Base-by-base conservation (phyloP, 2,888 invertebrate species). In the Meteorus colon region DNA sequence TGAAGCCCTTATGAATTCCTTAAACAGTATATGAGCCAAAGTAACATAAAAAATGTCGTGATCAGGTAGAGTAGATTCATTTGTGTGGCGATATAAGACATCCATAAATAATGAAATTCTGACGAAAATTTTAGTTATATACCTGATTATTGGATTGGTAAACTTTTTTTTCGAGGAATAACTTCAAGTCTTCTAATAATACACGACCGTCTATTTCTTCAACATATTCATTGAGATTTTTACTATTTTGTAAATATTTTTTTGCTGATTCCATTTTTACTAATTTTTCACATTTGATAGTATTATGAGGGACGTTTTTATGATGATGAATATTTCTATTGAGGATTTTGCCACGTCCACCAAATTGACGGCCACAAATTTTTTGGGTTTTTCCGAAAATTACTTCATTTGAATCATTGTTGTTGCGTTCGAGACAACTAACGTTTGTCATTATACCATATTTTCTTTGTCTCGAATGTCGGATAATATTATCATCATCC, bases 221-320 rank as follows among this genome's bases (percentile, higher is more conserved):
- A 68, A 79, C 79, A 51, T 71, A 29, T 74, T 75, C 51, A 72
- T 63, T 29, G 16, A 63, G 63, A n/a, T 76, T 77, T 60, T 73
- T 79, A 78, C 75, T 80, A 62, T 60, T 76, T 81, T 79, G 81
- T 45, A 81, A 87, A 81, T 88, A 91, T 89, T 91, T 91, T 86
- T 91, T 90, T 89, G 92, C 90, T 80, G 92, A 87, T 60, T 92
- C 91, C 86, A 92, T 89, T 84, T 92, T 92, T 83, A 92, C 90
- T 78, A 93, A 87, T 84, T 91, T 90, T 81, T 91, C 90, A 92
- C 92, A 92, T 55, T 92, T 90, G 63, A 91, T 86, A 62, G 84
- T 85, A 34, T 87, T 84, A 77, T 82, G 81, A 24, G 82, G 79
- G 19, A 41, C 4, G 60, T 82, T 81, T 63, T 73, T 82, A 5